Conservation (phyloP, 2,113 vertebrate species). For the Myodes glareolus region DNA sequence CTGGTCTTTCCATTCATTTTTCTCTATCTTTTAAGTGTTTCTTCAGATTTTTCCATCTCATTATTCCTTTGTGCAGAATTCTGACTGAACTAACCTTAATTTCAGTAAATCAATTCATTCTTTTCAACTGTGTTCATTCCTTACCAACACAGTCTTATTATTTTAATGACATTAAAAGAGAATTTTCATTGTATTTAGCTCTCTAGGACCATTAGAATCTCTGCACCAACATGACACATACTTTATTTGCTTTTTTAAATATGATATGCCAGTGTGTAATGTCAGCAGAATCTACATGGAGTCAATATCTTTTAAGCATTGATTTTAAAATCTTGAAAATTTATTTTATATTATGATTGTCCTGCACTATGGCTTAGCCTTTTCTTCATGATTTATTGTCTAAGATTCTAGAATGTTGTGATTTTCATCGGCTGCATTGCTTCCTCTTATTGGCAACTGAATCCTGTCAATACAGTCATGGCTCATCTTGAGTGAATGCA, state of each 20-base stretch:
- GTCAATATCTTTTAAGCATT: background rate
- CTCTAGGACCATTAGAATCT: background rate
- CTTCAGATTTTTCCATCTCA: background rate
- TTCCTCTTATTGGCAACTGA: background rate
- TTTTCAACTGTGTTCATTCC: background rate
- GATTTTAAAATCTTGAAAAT: background rate
- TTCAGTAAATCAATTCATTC: background rate
- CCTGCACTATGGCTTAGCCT: background rate
- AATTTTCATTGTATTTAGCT: background rate
- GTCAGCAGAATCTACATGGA: background rate
- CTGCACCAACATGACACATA: background rate
- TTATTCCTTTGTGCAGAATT: background rate
- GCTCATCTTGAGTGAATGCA: background rate
- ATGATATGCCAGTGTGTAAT: background rate
- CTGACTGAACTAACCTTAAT: background rate
- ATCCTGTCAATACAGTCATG: no score
- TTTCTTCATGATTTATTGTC: background rate
- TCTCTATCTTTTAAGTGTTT: background rate
- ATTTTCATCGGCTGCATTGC: background rate
- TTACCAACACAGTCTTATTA: background rate
- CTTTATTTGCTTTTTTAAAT: background rate
- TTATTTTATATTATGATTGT: background rate
- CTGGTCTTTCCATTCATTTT: background rate
- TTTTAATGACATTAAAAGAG: background rate
- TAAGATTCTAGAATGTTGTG: background rate